These are phyloP conservation scores for Novumbra hubbsi DNA, from an alignment of 2,797 vertebrate genomes.

Conservation along the genomic window DNA sequence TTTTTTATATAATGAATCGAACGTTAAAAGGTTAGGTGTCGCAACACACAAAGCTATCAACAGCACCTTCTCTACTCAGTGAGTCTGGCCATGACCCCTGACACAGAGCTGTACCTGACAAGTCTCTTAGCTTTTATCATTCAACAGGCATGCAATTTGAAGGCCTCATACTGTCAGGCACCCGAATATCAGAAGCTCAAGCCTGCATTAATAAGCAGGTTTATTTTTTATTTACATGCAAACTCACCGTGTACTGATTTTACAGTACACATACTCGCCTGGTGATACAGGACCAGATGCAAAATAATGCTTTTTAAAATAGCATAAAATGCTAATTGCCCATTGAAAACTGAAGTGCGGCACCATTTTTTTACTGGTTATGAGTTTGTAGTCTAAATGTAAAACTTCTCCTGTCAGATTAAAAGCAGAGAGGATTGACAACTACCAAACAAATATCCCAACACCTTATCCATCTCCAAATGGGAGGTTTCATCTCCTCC, in stretches of 20 bases:
- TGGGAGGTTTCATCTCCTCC: not conserved
- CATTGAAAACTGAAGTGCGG: slow-evolving; percentile 7
- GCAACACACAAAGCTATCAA: too few species aligned
- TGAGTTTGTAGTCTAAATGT: not conserved
- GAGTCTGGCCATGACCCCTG: too few species aligned
- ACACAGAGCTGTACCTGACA: too few species aligned
- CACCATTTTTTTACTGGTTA: not conserved
- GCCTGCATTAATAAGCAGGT: too few species aligned
- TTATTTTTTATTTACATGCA: too few species aligned
- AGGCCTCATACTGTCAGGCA: too few species aligned
- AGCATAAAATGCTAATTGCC: not conserved
- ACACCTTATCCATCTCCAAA: not conserved
- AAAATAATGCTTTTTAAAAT: not conserved
- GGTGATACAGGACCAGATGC: not conserved
- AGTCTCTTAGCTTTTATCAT: too few species aligned
- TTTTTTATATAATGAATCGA: too few species aligned
- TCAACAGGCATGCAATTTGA: too few species aligned
- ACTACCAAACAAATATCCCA: not conserved
- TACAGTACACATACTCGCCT: not conserved
- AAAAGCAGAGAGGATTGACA: not conserved
- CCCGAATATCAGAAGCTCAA: too few species aligned
- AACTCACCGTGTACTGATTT: not conserved
- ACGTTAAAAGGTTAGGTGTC: too few species aligned
- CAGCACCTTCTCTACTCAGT: too few species aligned
- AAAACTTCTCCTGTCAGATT: not conserved